Evolutionary conservation across 1,140 invertebrate species (phyloP), one percentile per base, ranked within the genome.

Genomic region (Drosophila cardini): DNA sequence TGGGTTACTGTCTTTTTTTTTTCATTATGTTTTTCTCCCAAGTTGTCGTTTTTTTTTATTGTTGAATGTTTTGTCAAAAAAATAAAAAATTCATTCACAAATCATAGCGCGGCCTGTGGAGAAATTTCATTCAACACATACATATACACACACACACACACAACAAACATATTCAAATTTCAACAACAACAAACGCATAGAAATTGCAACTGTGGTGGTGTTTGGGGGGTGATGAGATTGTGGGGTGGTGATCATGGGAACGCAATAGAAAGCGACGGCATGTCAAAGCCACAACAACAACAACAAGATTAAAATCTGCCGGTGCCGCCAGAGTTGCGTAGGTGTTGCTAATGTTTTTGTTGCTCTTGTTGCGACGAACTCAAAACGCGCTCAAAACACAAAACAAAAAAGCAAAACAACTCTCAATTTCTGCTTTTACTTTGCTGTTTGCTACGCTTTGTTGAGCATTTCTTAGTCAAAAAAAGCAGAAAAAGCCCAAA

Each of bases 351-450:
- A 4, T 75, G 68, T 53, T 78, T 6, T 57, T 56, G 21, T 30
- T 48, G 18, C 45, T 71, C 45, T 50, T 53, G 52, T 52, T 55
- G 34, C 21, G n/a, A 42, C 56, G 48, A 55, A 50, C 64, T 63
- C 10, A 50, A 55, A 55, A 53, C 62, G 69, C 50, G 58, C 75
- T 50, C 76, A 58, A 58, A 64, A 36, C 21, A 48, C 18, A 63
- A 43, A 58, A 45, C 36, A 56, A 70, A 68, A 63, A 48, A 74
- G n/a, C n/a, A 68, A 73, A 86, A 78, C 79, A 86, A 86, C 83
- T 86, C 83, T 86, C 83, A 86, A 68, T 86, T 86, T 86, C 83
- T 79, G 83, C 75, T 86, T 86, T 86, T 86, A 83, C 79, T 82
- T 76, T 76, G 80, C 71, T 60, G 48, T 48, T 48, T 55, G 68